Evolutionary conservation across 2,888 invertebrate species (phyloP), one percentile per base, ranked within the genome.

Genomic region (Orthosia cruda): DNA sequence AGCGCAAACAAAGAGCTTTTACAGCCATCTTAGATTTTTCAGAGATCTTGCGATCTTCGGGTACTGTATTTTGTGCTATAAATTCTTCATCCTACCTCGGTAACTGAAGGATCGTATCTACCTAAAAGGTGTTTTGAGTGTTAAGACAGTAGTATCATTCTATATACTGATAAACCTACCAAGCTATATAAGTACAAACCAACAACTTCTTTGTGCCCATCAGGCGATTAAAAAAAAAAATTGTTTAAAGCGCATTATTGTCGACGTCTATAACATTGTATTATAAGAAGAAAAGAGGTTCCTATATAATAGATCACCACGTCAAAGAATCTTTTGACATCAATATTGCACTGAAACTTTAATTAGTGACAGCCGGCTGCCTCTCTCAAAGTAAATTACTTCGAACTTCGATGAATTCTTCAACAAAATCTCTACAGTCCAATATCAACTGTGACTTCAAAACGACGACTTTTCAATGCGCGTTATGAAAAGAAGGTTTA

Each of bases 401-500:
- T 26, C 7, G 5, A 59, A 45, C 16, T 47, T 61, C 58, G 55
- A 70, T 67, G 0, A 64, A 61, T 45, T 18, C 49, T 15, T 68
- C 55, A 81, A 71, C 64, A 66, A 81, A 76, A 78, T 71, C 78
- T 80, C 77, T 66, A 80, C 75, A 81, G 81, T 86, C 84, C 80
- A n/a, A 87, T 87, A 87, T 87, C 86, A 86, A 73, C 77, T 87
- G 77, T 67, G 81, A 83, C 87, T 89, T 86, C 86, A 72, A 57
- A 85, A 82, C 81, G 81, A 83, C 77, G 87, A 90, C 86, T 90
- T 91, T 91, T 91, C 91, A 92, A 92, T 92, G 91, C 90, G 87
- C 88, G 89, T 91, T 92, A 92, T 94, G 92, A 93, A 94, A 93
- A 89, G 88, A 86, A 90, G 91, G 93, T 95, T 94, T 93, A 89